Conservation (phyloP, 2,113 vertebrate species). For the Marmota monax region DNA sequence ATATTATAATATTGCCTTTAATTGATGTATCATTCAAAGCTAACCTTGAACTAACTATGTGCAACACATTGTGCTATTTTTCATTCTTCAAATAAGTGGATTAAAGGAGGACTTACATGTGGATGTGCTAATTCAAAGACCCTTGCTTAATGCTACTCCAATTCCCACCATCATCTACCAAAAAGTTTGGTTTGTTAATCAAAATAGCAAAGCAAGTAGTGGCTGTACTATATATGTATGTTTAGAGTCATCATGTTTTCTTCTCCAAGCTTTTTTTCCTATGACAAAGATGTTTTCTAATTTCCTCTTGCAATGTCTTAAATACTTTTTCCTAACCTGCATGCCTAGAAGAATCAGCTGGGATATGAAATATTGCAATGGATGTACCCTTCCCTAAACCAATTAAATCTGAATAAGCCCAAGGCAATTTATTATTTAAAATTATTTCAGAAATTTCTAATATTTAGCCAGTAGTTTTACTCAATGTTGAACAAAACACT, state of each 20-base stretch:
- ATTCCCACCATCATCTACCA: background rate
- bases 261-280: background rate
- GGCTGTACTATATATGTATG: background rate
- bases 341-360: background rate
- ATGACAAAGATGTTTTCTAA: background rate
- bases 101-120: background rate
- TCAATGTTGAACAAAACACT: slow-evolving; percentile 9
- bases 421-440: background rate
- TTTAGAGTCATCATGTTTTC: background rate
- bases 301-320: background rate
- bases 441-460: slow-evolving; percentile 1
- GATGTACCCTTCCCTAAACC: background rate
- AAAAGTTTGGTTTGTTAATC: slow-evolving; percentile 52
- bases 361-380: slow-evolving; percentile 21
- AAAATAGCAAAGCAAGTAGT: slow-evolving; percentile 37
- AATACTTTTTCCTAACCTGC: background rate
- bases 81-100: slow-evolving; percentile 26
- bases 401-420: background rate
- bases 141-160: background rate
- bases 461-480: background rate
- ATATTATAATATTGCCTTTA: background rate
- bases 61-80: slow-evolving; percentile 17
- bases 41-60: background rate
- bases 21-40: background rate
- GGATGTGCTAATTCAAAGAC: background rate